phyloP scores from a whole-genome alignment of 2,888 invertebrate species.

The Melanchra persicariae region DNA sequence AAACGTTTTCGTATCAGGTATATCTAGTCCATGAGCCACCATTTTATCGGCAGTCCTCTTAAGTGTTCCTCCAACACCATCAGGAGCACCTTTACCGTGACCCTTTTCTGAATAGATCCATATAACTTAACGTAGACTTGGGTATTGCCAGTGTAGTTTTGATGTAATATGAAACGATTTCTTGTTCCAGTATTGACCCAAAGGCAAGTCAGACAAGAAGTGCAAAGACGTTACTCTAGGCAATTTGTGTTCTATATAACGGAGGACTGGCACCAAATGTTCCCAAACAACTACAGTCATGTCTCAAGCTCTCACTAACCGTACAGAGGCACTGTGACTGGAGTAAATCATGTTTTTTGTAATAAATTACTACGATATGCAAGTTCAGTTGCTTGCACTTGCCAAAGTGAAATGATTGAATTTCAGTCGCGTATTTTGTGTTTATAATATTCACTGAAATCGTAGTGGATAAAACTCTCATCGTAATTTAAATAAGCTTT shows the following conservation, averaged over 20 bases:
- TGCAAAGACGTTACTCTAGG: slow-evolving; percentile 21
- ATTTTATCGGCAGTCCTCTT: slow-evolving; percentile 27
- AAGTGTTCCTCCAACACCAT: slow-evolving; percentile 36
- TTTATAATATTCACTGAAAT: slow-evolving; percentile 46
- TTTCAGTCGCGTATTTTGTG: slow-evolving; percentile 43
- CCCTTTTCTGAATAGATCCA: slow-evolving; percentile 38
- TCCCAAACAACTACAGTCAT: slow-evolving; percentile 46
- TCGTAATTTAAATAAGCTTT: slow-evolving; percentile 28
- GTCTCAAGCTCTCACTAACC: slow-evolving; percentile 26
- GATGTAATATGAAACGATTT: slow-evolving; percentile 28
- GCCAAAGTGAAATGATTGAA: slow-evolving; percentile 54
- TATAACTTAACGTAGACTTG: slow-evolving; percentile 20
- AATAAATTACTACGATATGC: slow-evolving; percentile 47
- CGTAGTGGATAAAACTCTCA: slow-evolving; percentile 31
- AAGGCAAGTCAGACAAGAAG: slow-evolving; percentile 28
- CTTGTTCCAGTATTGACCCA: slow-evolving; percentile 23
- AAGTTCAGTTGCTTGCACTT: slow-evolving; percentile 42
- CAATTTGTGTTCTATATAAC: slow-evolving; percentile 11
- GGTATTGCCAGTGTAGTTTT: slow-evolving; percentile 19
- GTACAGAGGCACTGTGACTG: slow-evolving; percentile 35
- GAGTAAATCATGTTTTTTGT: slow-evolving; percentile 22
- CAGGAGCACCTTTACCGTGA: slow-evolving; percentile 42
- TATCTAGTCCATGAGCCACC: slow-evolving; percentile 31
- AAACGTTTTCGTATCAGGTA: slow-evolving; percentile 29
- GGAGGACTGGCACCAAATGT: slow-evolving; percentile 25